Evolutionary conservation across 2,888 invertebrate species (phyloP).

Genomic region (Hydrotaea cyrtoneurina): DNA sequence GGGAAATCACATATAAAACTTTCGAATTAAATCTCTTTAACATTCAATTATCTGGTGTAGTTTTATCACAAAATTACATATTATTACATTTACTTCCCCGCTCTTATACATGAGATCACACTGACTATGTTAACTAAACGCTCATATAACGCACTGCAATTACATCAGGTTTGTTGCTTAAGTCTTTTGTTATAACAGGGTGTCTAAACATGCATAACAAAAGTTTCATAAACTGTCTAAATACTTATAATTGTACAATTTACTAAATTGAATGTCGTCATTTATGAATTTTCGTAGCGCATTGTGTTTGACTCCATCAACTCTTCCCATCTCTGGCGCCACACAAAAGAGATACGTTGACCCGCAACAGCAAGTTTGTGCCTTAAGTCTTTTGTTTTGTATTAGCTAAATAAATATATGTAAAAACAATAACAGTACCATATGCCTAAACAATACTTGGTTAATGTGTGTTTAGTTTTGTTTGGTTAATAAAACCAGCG

Average conservation of each 20-base stretch:
- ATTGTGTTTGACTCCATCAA: no score
- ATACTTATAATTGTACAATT: not conserved
- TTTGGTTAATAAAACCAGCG: not conserved
- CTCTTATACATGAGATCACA: no score
- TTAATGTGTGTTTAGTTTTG: not conserved
- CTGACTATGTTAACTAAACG: no score
- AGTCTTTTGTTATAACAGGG: not conserved
- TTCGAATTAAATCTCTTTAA: no score
- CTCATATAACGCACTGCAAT: not conserved
- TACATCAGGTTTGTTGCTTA: not conserved
- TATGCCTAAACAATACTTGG: not conserved
- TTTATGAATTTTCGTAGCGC: not conserved
- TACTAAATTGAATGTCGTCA: not conserved
- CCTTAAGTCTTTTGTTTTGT: constrained; percentile 5
- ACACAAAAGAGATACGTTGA: no score
- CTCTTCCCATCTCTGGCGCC: no score
- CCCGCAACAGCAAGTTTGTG: not conserved
- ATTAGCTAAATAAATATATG: not conserved
- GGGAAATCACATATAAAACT: no score
- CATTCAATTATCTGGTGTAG: no score
- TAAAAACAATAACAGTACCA: not conserved
- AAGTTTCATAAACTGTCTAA: not conserved
- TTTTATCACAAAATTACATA: no score
- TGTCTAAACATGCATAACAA: not conserved
- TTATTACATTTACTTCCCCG: no score